Conservation (phyloP, 2,888 invertebrate genomes). For the Polymixis flavicincta region DNA sequence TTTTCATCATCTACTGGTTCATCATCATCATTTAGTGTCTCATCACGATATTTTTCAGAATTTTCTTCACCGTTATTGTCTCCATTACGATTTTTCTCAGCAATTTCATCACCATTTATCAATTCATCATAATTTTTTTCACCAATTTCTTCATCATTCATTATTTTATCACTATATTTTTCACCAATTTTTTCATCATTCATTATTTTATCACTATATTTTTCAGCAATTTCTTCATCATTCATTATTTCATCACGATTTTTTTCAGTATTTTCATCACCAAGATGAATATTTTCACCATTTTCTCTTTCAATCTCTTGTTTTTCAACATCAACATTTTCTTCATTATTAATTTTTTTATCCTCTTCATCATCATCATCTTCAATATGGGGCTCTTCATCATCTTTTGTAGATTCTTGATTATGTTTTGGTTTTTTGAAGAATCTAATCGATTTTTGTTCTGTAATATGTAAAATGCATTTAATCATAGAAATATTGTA, state of each 20-base stretch:
- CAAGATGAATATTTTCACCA: constrained; percentile 6
- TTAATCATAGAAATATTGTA: not conserved
- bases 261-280: not conserved
- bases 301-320: constrained; percentile 10
- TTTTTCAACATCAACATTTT: constrained; percentile 8
- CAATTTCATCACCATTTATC: constrained; percentile 20
- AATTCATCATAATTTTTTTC: constrained; percentile 5
- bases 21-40: constrained; percentile 7
- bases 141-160: not conserved
- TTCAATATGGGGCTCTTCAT: constrained; percentile 5
- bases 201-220: not conserved
- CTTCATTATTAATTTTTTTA: constrained; percentile 30
- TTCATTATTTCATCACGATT: constrained; percentile 19
- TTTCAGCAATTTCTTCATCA: not conserved
- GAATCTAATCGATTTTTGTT: constrained; percentile 51
- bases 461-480: constrained; percentile 37
- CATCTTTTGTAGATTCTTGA: not conserved
- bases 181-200: not conserved
- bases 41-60: not conserved
- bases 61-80: constrained; percentile 25
- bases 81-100: not conserved
- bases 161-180: too few species aligned
- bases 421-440: constrained; percentile 49
- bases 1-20: constrained; percentile 30
- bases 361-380: not conserved